These are phyloP conservation scores for Dysidea cf. avara DNA, from an alignment of 37 sponge, comb jelly and placozoan genomes.

Conservation along the genomic window DNA sequence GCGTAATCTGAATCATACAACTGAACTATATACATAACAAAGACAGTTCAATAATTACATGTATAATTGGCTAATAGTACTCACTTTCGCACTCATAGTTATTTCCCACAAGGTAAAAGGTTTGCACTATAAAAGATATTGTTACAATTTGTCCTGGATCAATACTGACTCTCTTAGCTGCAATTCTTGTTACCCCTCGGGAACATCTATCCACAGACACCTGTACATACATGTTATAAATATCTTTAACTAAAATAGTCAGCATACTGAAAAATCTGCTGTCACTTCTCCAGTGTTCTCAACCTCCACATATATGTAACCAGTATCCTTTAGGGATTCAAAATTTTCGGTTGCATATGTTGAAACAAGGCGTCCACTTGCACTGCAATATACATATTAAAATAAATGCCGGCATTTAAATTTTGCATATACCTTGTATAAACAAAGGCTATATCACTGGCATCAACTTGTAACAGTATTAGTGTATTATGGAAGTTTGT, in stretches of 20 bases:
- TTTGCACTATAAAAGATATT: conserved; percentile 35
- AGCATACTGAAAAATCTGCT: conserved; percentile 51
- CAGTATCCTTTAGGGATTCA: conserved; percentile 20
- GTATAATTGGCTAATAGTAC: background rate
- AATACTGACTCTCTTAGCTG: conserved; percentile 24
- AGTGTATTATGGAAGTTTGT: conserved; percentile 69
- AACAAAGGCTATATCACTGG: conserved; percentile 59
- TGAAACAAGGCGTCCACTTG: conserved; percentile 59
- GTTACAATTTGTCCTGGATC: conserved; percentile 44
- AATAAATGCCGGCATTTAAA: background rate
- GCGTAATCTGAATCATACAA: conserved; percentile 63
- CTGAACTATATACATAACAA: conserved; percentile 39
- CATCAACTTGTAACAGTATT: conserved; percentile 70
- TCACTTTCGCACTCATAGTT: conserved; percentile 61
- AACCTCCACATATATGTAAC: conserved; percentile 51
- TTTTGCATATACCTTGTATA: conserved; percentile 30
- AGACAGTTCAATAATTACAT: background rate
- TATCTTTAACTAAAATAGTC: background rate
- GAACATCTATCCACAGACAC: conserved; percentile 41
- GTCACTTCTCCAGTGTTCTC: conserved; percentile 71
- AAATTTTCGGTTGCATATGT: conserved; percentile 38
- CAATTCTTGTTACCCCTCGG: conserved; percentile 13
- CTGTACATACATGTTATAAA: background rate
- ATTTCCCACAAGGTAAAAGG: conserved; percentile 12
- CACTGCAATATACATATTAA: conserved; percentile 9